phyloP scores from a whole-genome alignment of 2,113 vertebrate species.

The Tragulus kanchil region DNA sequence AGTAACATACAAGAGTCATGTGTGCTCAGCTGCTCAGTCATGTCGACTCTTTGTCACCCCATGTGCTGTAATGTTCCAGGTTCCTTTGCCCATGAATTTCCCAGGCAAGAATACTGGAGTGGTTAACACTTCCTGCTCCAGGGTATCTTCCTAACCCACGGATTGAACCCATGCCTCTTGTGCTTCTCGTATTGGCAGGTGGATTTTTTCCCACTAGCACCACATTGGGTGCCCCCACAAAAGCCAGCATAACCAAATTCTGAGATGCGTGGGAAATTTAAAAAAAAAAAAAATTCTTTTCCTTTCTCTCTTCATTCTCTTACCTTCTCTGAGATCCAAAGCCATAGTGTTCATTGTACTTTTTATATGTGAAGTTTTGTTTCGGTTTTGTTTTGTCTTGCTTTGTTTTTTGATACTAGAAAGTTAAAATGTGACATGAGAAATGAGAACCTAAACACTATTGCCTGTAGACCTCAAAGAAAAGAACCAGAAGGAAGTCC shows the following conservation, averaged over 20 bases:
- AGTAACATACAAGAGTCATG: neutral
- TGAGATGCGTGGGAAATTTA: neutral
- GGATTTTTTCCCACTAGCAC: neutral
- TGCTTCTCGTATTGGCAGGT: neutral
- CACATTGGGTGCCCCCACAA: neutral
- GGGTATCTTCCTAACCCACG: neutral
- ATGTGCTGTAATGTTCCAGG: neutral
- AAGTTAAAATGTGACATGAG: neutral
- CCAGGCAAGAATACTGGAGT: neutral
- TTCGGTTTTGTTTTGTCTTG: neutral
- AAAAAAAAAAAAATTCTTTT: neutral
- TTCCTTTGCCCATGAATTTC: neutral
- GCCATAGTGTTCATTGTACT: neutral
- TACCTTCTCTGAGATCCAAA: neutral
- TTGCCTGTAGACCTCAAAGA: neutral
- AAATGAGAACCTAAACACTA: neutral
- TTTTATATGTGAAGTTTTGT: neutral
- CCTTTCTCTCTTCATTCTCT: neutral
- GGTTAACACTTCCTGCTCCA: neutral
- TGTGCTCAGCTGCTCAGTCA: neutral
- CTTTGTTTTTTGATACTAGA: neutral
- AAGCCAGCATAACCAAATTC: neutral
- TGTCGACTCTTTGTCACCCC: no score
- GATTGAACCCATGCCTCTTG: neutral
- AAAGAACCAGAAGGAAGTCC: neutral